phyloP scores from a whole-genome alignment of 2,113 vertebrate genomes.

The Rhinolophus sinicus region DNA sequence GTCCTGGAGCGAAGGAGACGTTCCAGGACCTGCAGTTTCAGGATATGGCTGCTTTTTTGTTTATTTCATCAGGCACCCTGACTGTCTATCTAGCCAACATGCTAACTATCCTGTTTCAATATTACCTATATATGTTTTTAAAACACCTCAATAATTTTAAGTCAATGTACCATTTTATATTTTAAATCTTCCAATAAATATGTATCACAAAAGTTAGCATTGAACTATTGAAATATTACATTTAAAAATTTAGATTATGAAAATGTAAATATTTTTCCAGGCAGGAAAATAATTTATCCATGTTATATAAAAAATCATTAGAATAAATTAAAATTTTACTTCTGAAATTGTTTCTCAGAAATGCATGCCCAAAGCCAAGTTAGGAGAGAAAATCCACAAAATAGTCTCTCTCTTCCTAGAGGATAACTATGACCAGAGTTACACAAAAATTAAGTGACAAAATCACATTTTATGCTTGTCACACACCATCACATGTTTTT shows the following conservation, averaged over 20 bases:
- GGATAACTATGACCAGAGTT: background rate
- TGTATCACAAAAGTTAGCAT: background rate
- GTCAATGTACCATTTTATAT: background rate
- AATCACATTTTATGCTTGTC: background rate
- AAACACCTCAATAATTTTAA: background rate
- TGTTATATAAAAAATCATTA: constrained; percentile 7
- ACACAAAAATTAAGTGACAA: background rate
- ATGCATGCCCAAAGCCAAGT: background rate
- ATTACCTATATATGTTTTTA: background rate
- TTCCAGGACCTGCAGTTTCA: too few species aligned
- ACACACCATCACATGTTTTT: background rate
- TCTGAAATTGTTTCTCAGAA: background rate
- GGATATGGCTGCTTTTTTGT: too few species aligned
- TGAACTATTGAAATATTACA: background rate
- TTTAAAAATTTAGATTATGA: background rate
- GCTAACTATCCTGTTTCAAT: too few species aligned
- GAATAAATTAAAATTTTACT: background rate
- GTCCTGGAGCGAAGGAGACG: too few species aligned
- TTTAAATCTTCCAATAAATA: background rate
- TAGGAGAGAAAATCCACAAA: background rate
- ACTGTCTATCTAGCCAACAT: too few species aligned
- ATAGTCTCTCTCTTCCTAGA: background rate
- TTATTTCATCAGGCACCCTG: too few species aligned
- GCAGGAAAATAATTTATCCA: background rate
- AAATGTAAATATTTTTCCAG: background rate